Conservation (phyloP, 2,797 vertebrate genomes). For the Austrolebias charrua region DNA sequence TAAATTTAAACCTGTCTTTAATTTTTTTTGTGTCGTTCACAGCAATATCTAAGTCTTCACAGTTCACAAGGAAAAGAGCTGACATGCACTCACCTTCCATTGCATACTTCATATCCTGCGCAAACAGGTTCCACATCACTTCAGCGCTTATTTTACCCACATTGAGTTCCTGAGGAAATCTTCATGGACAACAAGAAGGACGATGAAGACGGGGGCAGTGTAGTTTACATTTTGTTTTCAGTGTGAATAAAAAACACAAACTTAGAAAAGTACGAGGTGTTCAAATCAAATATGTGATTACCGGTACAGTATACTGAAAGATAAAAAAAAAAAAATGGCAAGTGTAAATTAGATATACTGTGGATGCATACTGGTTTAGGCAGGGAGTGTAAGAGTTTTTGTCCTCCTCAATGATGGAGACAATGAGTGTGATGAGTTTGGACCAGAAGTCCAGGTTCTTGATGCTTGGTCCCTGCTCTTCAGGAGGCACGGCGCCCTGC, state of each 20-base stretch:
- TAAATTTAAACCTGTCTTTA: no score
- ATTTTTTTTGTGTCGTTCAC: background rate
- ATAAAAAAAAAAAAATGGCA: background rate
- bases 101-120: slow-evolving; percentile 99
- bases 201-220: background rate
- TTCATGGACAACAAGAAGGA: slow-evolving; percentile 53
- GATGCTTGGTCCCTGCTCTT: slow-evolving; percentile 98
- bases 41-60: background rate
- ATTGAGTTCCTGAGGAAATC: slow-evolving; percentile 97
- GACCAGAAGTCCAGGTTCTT: slow-evolving; percentile 99
- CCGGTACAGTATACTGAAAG: no score
- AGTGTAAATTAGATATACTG: slow-evolving; percentile 82
- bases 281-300: no score
- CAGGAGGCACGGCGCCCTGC: slow-evolving; percentile 91
- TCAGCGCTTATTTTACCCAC: slow-evolving; percentile 99
- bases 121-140: slow-evolving; percentile 99
- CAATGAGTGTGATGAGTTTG: slow-evolving; percentile 97
- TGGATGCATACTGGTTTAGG: slow-evolving; percentile 91
- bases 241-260: no score
- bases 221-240: background rate
- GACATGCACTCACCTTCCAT: slow-evolving; percentile 90
- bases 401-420: slow-evolving; percentile 98
- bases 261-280: no score
- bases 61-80: background rate
- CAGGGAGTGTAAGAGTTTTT: slow-evolving; percentile 98